Conservation (phyloP, 2,113 vertebrate species). For the Mastomys coucha region DNA sequence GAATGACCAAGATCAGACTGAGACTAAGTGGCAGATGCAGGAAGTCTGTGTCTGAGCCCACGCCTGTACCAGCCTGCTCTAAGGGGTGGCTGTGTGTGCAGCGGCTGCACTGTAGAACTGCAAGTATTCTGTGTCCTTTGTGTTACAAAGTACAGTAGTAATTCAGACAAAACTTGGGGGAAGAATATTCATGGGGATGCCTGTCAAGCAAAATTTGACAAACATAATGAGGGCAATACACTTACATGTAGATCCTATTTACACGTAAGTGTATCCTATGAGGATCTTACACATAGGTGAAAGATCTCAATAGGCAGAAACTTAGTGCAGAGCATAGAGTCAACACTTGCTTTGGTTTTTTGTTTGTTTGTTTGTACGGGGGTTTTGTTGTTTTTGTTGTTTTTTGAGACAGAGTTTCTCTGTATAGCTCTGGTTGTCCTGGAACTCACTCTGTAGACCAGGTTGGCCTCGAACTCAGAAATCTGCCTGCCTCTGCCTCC, state of each 20-base stretch:
- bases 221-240: neutral
- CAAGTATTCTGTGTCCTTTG: neutral
- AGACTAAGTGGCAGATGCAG: neutral
- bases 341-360: neutral
- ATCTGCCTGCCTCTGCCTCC: too few species aligned
- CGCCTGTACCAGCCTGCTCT: neutral
- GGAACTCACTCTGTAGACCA: too few species aligned
- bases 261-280: too few species aligned
- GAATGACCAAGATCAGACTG: neutral
- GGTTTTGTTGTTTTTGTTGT: too few species aligned
- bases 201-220: neutral
- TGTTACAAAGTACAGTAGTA: neutral
- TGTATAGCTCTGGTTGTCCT: too few species aligned
- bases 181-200: neutral
- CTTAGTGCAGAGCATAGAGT: neutral
- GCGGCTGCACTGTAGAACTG: neutral
- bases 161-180: neutral
- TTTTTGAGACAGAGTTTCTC: too few species aligned
- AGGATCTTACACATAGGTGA: neutral
- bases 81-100: neutral
- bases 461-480: too few species aligned
- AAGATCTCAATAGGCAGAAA: conserved; percentile 1
- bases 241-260: too few species aligned
- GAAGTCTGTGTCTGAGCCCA: neutral
- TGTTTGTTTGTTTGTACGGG: too few species aligned